These are phyloP conservation scores for Chaitophorus viminalis DNA, from an alignment of 2,888 invertebrate species.

Conservation along the genomic window DNA sequence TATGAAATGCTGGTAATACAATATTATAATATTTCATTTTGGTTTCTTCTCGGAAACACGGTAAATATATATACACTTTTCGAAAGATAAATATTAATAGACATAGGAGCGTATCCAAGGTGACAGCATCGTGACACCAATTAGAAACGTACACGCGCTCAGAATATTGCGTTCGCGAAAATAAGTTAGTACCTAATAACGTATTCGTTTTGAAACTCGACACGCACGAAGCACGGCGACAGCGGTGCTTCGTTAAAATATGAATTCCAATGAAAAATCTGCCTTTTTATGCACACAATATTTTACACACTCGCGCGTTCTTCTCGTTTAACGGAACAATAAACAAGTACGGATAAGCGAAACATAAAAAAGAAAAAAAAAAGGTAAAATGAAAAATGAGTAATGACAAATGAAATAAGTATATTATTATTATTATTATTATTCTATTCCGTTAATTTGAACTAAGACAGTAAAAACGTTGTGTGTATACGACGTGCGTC, in stretches of 20 bases:
- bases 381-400: too few relatives aligned
- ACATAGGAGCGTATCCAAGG: not conserved
- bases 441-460: not conserved
- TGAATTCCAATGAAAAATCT: not conserved
- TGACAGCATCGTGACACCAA: not conserved
- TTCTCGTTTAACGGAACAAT: too few relatives aligned
- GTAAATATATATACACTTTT: too few relatives aligned
- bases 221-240: too few relatives aligned
- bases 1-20: too few relatives aligned
- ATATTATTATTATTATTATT: too few relatives aligned
- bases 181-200: not conserved
- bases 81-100: too few relatives aligned
- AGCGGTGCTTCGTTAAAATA: not conserved
- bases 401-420: not conserved
- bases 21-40: too few relatives aligned
- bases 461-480: not conserved
- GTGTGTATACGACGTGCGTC: not conserved
- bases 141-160: not conserved
- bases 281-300: too few relatives aligned
- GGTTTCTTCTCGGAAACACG: too few relatives aligned
- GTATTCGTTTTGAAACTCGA: not conserved
- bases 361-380: not conserved
- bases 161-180: not conserved
- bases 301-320: too few relatives aligned
- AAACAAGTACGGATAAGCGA: too few relatives aligned